Conservation (phyloP, 2,888 invertebrate genomes). For the Drosophila barbarae region DNA sequence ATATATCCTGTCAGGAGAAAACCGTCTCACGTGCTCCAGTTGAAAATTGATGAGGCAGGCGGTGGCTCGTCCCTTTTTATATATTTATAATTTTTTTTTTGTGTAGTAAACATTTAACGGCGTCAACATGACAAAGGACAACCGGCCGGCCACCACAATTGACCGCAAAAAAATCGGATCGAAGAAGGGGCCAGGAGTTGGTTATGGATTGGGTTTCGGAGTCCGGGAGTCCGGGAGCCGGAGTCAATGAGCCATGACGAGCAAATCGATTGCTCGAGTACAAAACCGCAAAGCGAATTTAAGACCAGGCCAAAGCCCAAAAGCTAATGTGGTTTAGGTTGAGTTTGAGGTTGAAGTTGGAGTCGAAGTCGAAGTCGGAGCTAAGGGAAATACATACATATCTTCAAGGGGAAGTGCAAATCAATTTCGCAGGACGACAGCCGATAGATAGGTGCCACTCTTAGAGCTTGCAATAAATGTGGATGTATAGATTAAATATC, state of each 20-base stretch:
- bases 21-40: constrained; percentile 3
- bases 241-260: constrained; percentile 68
- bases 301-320: constrained; percentile 26
- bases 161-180: constrained; percentile 19
- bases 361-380: neutral
- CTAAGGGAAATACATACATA: constrained; percentile 1
- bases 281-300: constrained; percentile 56
- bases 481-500: neutral
- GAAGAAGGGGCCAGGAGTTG: neutral
- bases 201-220: neutral
- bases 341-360: constrained; percentile 7
- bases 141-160: constrained; percentile 10
- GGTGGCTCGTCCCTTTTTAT: constrained; percentile 10
- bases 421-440: constrained; percentile 62
- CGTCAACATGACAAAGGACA: constrained; percentile 62
- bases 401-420: constrained; percentile 41
- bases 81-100: neutral
- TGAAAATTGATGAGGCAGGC: constrained; percentile 62
- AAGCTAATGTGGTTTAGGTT: constrained; percentile 35
- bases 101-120: constrained; percentile 62
- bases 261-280: constrained; percentile 67
- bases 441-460: constrained; percentile 1
- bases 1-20: neutral
- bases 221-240: constrained; percentile 17
- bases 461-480: neutral